phyloP scores from a whole-genome alignment of 2,888 invertebrate genomes.

The Terebella lapidaria region DNA sequence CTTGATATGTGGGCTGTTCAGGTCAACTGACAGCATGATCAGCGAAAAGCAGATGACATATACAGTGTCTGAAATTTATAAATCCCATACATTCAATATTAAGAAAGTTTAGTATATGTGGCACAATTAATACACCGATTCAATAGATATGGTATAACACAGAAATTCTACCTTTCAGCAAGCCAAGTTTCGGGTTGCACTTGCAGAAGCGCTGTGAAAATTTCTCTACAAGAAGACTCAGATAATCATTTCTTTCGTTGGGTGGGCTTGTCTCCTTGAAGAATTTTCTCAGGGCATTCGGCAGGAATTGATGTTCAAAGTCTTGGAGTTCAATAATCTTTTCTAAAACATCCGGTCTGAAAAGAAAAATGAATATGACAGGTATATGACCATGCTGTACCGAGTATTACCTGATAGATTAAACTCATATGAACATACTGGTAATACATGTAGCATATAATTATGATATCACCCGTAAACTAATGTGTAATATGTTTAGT shows the following conservation, averaged over 20 bases:
- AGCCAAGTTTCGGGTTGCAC: constrained; percentile 54
- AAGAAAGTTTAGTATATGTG: neutral
- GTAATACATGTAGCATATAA: too few species aligned
- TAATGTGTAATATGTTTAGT: too few species aligned
- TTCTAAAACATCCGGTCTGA: constrained; percentile 49
- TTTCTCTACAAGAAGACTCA: constrained; percentile 53
- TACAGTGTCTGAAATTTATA: constrained; percentile 49
- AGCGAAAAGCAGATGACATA: constrained; percentile 57
- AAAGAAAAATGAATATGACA: constrained; percentile 8
- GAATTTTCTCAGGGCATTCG: constrained; percentile 55
- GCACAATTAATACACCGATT: too few species aligned
- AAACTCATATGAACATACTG: too few species aligned
- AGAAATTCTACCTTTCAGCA: constrained; percentile 48
- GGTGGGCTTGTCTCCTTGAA: constrained; percentile 55
- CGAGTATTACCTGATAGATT: too few species aligned
- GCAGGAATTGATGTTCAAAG: constrained; percentile 55
- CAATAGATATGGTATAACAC: too few species aligned
- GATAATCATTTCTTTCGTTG: constrained; percentile 51
- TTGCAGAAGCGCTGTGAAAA: constrained; percentile 54
- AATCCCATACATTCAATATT: neutral
- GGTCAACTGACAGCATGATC: constrained; percentile 57
- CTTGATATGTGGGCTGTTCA: constrained; percentile 56
- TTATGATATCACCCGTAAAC: too few species aligned
- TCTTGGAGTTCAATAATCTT: constrained; percentile 54
- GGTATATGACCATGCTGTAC: too few species aligned